Evolutionary conservation across 1,140 invertebrate species (phyloP), one percentile per base, ranked within the genome.

Genomic region (Meloidogyne hapla): DNA sequence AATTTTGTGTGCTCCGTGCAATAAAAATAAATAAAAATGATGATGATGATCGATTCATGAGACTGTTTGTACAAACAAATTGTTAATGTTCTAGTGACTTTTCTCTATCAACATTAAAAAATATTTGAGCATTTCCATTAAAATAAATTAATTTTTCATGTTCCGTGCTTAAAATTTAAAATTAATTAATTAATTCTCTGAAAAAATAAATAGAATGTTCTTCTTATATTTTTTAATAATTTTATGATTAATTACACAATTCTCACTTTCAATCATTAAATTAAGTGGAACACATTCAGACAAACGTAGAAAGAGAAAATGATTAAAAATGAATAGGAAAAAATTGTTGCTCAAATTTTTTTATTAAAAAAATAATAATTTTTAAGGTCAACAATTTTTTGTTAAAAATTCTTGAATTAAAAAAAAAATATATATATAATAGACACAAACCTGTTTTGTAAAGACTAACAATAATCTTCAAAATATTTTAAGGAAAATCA

Each of bases 1-100:
- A 56, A 56, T 56, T 56, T 6, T 56, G n/a, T 56, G n/a, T 56
- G 48, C 48, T 70, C 69, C n/a, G 45, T 21, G 38, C 38, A 38
- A n/a, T 70, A 28, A 38, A 65, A 64, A 26, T 9, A 63, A 13
- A 26, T 25, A 25, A 25, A 38, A 65, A 26, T 18, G 28, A 72
- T 33, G 33, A 33, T 33, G 33, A 33, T 33, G 38, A 25, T 72
- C n/a, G 45, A 48, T 48, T 48, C 15, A 6, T 21, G 33, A 33
- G 33, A 33, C 33, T 33, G 33, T 33, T 6, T 33, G 9, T 33
- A 33, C 45, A 48, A 48, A 48, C 13, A 18, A 18, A 48, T 33
- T 33, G 33, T 33, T n/a, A 33, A 33, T 33, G 33, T 33, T 33
- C 33, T 33, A 33, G 33, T 33, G 33, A 33, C 33, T 6, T 33